Base-by-base conservation (phyloP, 2,888 invertebrate species). In the Glyphotaelius pellucidus region DNA sequence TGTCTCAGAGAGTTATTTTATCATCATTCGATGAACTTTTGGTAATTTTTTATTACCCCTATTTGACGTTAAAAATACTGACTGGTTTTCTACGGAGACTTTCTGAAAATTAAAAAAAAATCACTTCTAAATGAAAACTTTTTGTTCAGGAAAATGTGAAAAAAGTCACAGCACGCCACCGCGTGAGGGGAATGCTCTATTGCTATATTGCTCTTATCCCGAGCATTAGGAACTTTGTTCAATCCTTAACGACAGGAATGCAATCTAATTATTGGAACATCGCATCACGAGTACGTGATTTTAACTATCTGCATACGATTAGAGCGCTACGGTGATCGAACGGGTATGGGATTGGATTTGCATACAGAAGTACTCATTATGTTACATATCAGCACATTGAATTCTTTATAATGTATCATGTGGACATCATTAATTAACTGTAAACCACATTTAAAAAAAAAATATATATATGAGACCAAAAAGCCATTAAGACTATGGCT, bases 231-330 rank as follows among this genome's bases (percentile, higher is more conserved):
- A 25, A 83, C 31, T 83, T 32, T 30, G 35, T 83, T 83, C 35
- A 30, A 35, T 19, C 83, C 32, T 83, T 83, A 83, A 83, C 35
- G 83, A 35, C 35, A 35, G 83, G 32, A 83, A 83, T 83, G 83
- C 83, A 83, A 83, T 83, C 31, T 83, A 83, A 83, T 83, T 83
- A 83, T 83, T 19, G 19, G 83, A 83, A 83, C 31, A 35, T 35
- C 83, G 35, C 31, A 83, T 83, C 35, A 32, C 83, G 31, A 67
- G 52, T 83, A 83, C 83, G 83, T 83, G 83, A 83, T 35, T 31
- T 32, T 35, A 83, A 83, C 83, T 83, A 83, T 31, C 32, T 9
- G 83, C 83, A 35, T 32, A 32, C 83, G 83, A 32, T 35, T 32
- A 83, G 15, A 35, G 15, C 83, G 12, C 19, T 32, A 32, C 83